Conservation (phyloP, 2,113 vertebrate genomes). For the Cephalopterus ornatus region DNA sequence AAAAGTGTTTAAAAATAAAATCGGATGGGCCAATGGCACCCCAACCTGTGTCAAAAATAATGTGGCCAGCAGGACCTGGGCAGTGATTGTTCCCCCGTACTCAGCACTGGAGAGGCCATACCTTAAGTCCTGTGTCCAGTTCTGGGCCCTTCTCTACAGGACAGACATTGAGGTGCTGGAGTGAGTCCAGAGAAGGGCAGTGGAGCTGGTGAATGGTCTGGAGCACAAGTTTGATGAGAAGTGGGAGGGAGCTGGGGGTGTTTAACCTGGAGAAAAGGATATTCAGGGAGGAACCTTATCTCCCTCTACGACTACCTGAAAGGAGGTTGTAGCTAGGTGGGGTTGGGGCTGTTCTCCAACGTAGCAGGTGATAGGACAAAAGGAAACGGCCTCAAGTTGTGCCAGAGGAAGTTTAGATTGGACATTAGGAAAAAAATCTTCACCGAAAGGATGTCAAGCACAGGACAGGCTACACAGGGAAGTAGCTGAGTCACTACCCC, state of each 20-base stretch:
- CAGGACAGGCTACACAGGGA: background rate
- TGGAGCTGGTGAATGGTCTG: background rate
- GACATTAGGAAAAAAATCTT: background rate
- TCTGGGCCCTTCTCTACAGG: background rate
- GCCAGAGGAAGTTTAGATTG: background rate
- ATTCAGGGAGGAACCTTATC: background rate
- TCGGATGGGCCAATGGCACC: background rate
- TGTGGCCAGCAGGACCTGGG: background rate
- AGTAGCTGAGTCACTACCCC: background rate
- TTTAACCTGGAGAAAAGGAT: background rate
- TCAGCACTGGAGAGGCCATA: rapidly evolving
- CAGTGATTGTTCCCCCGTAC: background rate
- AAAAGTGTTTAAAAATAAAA: background rate
- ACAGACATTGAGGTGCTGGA: background rate
- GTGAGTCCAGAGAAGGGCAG: background rate
- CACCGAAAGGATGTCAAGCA: background rate
- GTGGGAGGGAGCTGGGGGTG: background rate
- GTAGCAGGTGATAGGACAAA: background rate
- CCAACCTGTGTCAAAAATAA: background rate
- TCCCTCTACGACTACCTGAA: background rate
- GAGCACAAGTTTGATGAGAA: background rate
- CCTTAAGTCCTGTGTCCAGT: background rate
- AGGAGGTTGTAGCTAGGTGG: background rate
- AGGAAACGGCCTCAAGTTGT: background rate
- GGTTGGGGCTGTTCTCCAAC: rapidly evolving